phyloP scores from a whole-genome alignment of 2,888 invertebrate species.

The Baronia brevicornis region DNA sequence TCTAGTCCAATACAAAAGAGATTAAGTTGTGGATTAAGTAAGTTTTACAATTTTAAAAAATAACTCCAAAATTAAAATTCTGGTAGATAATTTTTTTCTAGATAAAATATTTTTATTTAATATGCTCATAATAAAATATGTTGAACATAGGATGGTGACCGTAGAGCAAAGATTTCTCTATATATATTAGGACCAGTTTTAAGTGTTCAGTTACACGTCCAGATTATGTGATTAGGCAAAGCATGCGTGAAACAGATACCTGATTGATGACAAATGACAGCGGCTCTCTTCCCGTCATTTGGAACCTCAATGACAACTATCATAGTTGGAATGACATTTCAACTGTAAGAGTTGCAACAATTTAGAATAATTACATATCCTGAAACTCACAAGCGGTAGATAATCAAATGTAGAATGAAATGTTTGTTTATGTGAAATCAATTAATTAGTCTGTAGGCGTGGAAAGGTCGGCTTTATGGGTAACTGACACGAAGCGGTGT shows the following conservation, averaged over 20 bases:
- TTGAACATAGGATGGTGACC: slow-evolving; percentile 41
- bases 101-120: too few relatives aligned
- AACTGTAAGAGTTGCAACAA: slow-evolving; percentile 30
- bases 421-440: slow-evolving; percentile 10
- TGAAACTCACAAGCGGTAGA: slow-evolving; percentile 23
- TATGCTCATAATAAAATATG: too few relatives aligned
- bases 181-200: slow-evolving; percentile 57
- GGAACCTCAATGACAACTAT: slow-evolving; percentile 7
- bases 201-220: slow-evolving; percentile 72
- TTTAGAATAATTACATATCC: slow-evolving; percentile 37
- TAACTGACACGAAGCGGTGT: slow-evolving; percentile 1
- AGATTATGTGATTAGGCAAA: slow-evolving; percentile 67
- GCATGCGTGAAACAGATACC: slow-evolving; percentile 65
- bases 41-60: slow-evolving; percentile 41
- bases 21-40: slow-evolving; percentile 67
- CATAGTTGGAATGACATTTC: slow-evolving; percentile 14
- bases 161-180: slow-evolving; percentile 33
- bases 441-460: background rate
- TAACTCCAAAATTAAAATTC: slow-evolving; percentile 22
- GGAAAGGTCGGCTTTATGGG: background rate
- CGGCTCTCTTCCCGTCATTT: slow-evolving; percentile 7
- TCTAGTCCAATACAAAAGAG: slow-evolving; percentile 74
- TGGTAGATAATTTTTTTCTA: too few relatives aligned
- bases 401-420: slow-evolving; percentile 10
- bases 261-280: slow-evolving; percentile 43